Evolutionary conservation across 2,888 invertebrate genomes (phyloP), one percentile per base, ranked within the genome.

Genomic region (Hypselothyrea guttata): DNA sequence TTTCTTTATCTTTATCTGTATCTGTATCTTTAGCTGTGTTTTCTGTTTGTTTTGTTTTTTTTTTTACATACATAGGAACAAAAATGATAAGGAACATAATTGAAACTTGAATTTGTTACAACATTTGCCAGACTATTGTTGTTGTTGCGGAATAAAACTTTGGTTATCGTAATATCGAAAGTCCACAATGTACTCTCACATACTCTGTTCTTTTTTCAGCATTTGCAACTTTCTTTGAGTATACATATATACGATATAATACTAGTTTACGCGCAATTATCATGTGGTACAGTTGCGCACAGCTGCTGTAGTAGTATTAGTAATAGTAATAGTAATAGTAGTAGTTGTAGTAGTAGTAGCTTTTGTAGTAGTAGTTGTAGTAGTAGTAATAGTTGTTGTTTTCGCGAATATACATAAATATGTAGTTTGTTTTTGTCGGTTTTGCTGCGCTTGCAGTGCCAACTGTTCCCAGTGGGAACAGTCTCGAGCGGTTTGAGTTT

Each of bases 41-140:
- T n/a, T n/a, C n/a, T n/a, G n/a, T n/a, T n/a, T n/a, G n/a, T n/a
- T n/a, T n/a, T n/a, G n/a, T 35, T 41, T 37, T 75, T 52, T 61
- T 49, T 34, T 49, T 40, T 61, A 65, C 58, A 76, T 76, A 66
- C 73, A 64, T 81, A 81, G 81, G 81, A 81, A 81, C 81, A 60
- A 81, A n/a, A 81, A 81, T 68, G 77, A 79, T 79, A 84, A 82
- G 81, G 81, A 82, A 82, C 81, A 86, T 84, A 82, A 82, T 86
- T 82, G n/a, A 64, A 85, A 63, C 70, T 84, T 77, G 66, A 84
- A 86, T 75, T 75, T 81, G 40, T 55, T 81, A 83, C 72, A 75
- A 81, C 71, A 58, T 70, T 77, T 63, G 67, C 82, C 77, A 75
- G 83, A 78, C 84, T 82, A 78, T 84, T 84, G 84, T 46, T 69